phyloP scores from a whole-genome alignment of 2,113 vertebrate species.

The Cheirogaleus medius region DNA sequence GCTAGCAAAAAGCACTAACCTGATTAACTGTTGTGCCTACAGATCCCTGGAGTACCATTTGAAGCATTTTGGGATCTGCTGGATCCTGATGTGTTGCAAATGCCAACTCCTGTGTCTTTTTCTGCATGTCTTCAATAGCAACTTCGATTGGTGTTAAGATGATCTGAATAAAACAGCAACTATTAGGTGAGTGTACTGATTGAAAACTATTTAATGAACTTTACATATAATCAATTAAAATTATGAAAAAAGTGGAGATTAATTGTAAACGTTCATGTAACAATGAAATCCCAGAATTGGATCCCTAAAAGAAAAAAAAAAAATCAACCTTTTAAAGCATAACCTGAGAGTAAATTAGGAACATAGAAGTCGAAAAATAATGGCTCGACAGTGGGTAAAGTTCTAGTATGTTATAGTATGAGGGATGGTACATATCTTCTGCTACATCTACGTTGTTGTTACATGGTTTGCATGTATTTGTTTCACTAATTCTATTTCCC shows the following conservation, averaged over 20 bases:
- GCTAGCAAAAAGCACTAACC: slow-evolving; percentile 81
- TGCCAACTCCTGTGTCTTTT: slow-evolving; percentile 98
- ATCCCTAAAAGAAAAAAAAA: neutral
- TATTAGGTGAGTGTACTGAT: neutral
- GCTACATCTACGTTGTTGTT: neutral
- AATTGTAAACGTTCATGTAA: neutral
- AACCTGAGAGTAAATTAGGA: neutral
- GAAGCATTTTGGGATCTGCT: slow-evolving; percentile 98
- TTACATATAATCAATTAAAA: slow-evolving; percentile 8
- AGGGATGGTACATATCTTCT: neutral
- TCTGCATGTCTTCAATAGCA: slow-evolving; percentile 99
- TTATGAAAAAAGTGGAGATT: neutral
- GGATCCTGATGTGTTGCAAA: slow-evolving; percentile 99
- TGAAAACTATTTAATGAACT: slow-evolving; percentile 11
- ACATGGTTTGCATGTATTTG: neutral
- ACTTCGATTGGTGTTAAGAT: slow-evolving; percentile 98
- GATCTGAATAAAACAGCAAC: slow-evolving; percentile 84
- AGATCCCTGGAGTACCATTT: slow-evolving; percentile 99
- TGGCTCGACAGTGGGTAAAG: neutral
- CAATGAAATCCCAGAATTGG: slow-evolving; percentile 31
- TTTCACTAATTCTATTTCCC: neutral
- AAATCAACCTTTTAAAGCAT: neutral
- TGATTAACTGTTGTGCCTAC: slow-evolving; percentile 99
- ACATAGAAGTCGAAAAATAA: neutral
- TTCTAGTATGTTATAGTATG: neutral